Evolutionary conservation across 2,888 invertebrate species (phyloP).

Genomic region (Microchrysa polita): DNA sequence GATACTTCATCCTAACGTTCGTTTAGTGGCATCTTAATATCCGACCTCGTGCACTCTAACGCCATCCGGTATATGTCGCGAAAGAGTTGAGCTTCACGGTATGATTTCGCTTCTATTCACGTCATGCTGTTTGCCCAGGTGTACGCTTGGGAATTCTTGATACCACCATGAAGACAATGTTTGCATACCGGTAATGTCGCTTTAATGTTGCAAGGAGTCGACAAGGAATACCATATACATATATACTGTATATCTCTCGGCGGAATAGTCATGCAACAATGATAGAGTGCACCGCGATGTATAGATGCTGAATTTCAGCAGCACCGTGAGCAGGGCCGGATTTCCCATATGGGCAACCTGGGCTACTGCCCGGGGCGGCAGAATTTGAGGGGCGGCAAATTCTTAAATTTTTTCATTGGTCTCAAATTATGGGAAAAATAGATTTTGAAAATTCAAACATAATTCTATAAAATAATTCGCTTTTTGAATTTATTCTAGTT

Average conservation of each 20-base stretch:
- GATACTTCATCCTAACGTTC: not conserved
- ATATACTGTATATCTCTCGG: not conserved
- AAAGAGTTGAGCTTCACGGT: slow-evolving; percentile 9
- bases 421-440: too few relatives aligned
- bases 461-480: too few relatives aligned
- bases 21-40: not conserved
- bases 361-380: too few relatives aligned
- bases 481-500: too few relatives aligned
- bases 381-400: too few relatives aligned
- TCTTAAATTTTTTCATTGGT: too few relatives aligned
- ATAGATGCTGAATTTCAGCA: not conserved
- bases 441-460: too few relatives aligned
- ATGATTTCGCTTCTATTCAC: slow-evolving; percentile 25
- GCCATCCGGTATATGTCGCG: not conserved
- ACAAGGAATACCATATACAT: not conserved
- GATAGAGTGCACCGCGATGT: not conserved
- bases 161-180: slow-evolving; percentile 23
- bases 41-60: not conserved
- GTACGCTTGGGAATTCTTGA: slow-evolving; percentile 29
- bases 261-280: slow-evolving; percentile 14
- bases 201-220: slow-evolving; percentile 16
- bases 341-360: too few relatives aligned
- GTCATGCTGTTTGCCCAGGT: slow-evolving; percentile 34
- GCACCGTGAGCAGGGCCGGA: too few relatives aligned
- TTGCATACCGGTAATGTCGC: slow-evolving; percentile 23